phyloP scores from a whole-genome alignment of 37 sponge, comb jelly and placozoan species.

The Aplysina aerophoba region DNA sequence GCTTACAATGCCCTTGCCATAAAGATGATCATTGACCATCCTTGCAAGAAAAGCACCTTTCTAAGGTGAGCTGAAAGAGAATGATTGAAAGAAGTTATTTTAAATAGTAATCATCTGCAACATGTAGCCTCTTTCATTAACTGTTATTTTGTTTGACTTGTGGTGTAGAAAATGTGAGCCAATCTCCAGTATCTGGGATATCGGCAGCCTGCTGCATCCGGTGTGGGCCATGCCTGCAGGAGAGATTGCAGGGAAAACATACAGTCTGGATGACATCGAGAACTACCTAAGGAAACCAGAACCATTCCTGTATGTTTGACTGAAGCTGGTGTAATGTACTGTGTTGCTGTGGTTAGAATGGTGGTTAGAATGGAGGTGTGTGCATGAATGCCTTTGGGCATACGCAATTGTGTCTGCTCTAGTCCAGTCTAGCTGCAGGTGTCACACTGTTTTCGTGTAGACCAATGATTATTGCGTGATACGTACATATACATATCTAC shows the following conservation, averaged over 20 bases:
- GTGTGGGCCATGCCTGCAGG: conserved; percentile 76
- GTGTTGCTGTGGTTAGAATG: neutral
- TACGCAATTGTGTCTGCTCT: no score
- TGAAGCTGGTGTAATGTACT: neutral
- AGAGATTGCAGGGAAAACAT: conserved; percentile 57
- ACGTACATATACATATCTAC: no score
- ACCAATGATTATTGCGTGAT: no score
- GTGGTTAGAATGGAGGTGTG: neutral
- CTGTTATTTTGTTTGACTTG: neutral
- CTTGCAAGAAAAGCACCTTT: conserved; percentile 39
- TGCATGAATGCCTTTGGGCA: neutral
- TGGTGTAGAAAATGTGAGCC: conserved; percentile 44
- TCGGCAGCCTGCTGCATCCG: conserved; percentile 59
- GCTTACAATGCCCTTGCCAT: conserved; percentile 82
- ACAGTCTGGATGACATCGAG: conserved; percentile 68
- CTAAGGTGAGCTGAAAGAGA: conserved; percentile 26
- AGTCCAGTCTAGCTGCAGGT: no score
- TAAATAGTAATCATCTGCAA: no score
- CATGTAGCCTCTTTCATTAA: neutral
- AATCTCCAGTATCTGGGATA: conserved; percentile 68
- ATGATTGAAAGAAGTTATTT: no score
- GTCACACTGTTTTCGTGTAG: no score
- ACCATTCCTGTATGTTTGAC: conserved; percentile 52
- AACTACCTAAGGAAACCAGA: conserved; percentile 70
- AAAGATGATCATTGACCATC: conserved; percentile 77